These are phyloP conservation scores for Ciconia nigra DNA, from an alignment of 2,797 vertebrate species.

Conservation along the genomic window DNA sequence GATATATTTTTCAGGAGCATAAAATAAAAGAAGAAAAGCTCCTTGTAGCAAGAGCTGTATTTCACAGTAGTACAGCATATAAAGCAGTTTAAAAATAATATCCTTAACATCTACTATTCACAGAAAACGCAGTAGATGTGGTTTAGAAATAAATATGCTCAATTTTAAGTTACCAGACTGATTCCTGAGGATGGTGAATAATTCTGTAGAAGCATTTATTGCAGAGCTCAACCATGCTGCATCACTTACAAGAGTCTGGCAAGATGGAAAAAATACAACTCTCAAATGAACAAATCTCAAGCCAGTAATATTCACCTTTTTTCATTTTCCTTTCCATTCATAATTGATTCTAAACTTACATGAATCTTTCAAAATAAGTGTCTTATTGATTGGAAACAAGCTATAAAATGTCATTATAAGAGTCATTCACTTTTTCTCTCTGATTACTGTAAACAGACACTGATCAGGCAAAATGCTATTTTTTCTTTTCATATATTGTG, in stretches of 20 bases:
- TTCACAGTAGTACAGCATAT: background rate
- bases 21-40: background rate
- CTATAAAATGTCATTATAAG: conserved; percentile 43
- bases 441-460: conserved; percentile 58
- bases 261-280: conserved; percentile 7
- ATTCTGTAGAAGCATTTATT: background rate
- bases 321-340: conserved; percentile 65
- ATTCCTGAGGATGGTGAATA: background rate
- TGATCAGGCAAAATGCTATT: conserved; percentile 56
- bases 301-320: conserved; percentile 11
- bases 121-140: background rate
- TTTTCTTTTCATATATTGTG: background rate
- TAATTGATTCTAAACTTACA: conserved; percentile 71
- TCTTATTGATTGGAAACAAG: conserved; percentile 70
- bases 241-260: background rate
- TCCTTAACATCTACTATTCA: background rate
- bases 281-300: conserved; percentile 38
- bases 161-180: background rate
- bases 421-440: conserved; percentile 9
- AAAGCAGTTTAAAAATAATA: background rate
- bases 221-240: background rate
- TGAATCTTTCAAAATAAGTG: conserved; percentile 73
- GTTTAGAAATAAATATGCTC: conserved; percentile 5
- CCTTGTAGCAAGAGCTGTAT: background rate
- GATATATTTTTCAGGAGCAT: background rate